Percentiles rank a stretch among this genome's conserved stretches.
Evolutionary conservation across 2,797 vertebrate species (phyloP).

Genomic region (Catharus ustulatus): DNA sequence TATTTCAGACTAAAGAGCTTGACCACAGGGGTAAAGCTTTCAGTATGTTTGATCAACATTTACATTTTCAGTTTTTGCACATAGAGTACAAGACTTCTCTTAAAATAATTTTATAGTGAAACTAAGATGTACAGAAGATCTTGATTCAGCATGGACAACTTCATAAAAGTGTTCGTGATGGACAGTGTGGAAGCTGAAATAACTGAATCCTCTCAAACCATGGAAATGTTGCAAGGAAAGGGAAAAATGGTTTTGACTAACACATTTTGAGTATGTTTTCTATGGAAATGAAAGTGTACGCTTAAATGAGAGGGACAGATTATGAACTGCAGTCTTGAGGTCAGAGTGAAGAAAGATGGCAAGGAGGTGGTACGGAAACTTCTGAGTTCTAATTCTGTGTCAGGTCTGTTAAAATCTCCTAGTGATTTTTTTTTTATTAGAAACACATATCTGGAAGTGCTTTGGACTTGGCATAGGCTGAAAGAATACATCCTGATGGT

Average conservation of each 20-base stretch:
- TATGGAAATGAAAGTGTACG: background rate
- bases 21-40: background rate
- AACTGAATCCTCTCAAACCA: background rate
- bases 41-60: background rate
- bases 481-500: background rate
- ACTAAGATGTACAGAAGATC: background rate
- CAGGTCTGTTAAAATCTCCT: background rate
- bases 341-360: background rate
- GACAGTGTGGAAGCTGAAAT: background rate
- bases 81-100: background rate
- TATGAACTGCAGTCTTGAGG: background rate
- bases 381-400: background rate
- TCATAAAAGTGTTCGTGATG: background rate
- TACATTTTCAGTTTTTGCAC: background rate
- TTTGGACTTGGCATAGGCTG: background rate
- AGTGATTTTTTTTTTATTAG: background rate
- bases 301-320: background rate
- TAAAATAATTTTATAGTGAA: background rate
- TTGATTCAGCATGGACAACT: background rate
- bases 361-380: background rate
- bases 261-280: background rate
- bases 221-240: background rate
- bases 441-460: background rate
- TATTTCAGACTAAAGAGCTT: background rate
- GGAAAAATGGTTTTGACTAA: background rate